These are phyloP conservation scores for pig (Sus scrofa) DNA, from an alignment of 2,113 vertebrate species.

Conservation along the genomic window DNA sequence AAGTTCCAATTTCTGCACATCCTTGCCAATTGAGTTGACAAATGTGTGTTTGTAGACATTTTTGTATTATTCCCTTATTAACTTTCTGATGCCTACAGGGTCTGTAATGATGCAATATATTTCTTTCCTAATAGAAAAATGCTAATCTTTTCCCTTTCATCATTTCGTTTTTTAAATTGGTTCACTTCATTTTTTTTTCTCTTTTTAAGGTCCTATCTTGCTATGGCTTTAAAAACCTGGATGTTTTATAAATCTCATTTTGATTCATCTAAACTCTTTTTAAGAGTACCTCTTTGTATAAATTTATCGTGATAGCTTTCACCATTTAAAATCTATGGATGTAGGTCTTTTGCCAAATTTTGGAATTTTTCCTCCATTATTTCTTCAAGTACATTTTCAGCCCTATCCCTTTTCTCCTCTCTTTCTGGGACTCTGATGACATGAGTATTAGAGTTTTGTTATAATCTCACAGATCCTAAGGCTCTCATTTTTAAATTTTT, in stretches of 20 bases:
- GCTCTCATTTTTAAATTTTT: not conserved
- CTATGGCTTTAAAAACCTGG: not conserved
- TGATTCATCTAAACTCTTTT: not conserved
- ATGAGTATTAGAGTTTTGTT: not conserved
- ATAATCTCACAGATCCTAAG: not conserved
- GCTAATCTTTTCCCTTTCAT: not conserved
- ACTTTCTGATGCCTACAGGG: not conserved
- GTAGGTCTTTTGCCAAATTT: not conserved
- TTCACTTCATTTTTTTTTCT: not conserved
- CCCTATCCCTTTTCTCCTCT: not conserved
- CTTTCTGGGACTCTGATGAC: not conserved
- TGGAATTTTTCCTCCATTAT: not conserved
- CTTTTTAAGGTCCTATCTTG: not conserved
- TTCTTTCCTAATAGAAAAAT: not conserved
- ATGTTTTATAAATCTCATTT: not conserved
- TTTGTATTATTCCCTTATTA: not conserved
- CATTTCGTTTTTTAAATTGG: not conserved
- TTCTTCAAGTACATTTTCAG: not conserved
- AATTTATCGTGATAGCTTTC: not conserved
- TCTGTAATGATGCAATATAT: not conserved
- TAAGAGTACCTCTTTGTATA: not conserved
- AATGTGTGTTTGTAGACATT: not conserved
- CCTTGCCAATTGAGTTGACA: not conserved
- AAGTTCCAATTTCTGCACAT: not conserved
- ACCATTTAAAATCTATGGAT: not conserved